Evolutionary conservation across 2,888 invertebrate genomes (phyloP).

Genomic region (Drosophila robusta): DNA sequence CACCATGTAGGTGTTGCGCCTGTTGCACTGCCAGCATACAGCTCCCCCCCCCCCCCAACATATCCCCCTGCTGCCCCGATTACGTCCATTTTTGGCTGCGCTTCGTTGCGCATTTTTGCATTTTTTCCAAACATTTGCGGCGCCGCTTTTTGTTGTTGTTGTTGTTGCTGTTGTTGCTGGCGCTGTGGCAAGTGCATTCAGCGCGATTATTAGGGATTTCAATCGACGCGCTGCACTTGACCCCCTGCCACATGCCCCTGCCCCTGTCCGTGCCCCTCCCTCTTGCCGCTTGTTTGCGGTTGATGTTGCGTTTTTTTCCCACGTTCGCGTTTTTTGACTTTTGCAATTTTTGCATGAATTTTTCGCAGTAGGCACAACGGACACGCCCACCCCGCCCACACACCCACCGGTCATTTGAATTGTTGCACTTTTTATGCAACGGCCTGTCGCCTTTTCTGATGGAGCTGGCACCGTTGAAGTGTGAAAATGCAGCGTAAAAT

Average conservation of each 20-base stretch:
- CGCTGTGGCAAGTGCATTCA: slow-evolving; percentile 67
- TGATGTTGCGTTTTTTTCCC: slow-evolving; percentile 65
- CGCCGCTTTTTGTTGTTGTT: slow-evolving; percentile 16
- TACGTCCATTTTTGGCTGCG: slow-evolving; percentile 53
- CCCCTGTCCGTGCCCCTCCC: not conserved
- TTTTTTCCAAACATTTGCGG: slow-evolving; percentile 60
- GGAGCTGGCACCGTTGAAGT: slow-evolving; percentile 62
- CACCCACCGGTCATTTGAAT: slow-evolving; percentile 68
- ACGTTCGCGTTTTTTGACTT: slow-evolving; percentile 39
- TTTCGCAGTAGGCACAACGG: slow-evolving; percentile 67
- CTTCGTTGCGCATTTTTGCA: slow-evolving; percentile 72
- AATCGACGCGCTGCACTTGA: slow-evolving; percentile 75
- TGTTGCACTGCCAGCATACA: slow-evolving; percentile 24
- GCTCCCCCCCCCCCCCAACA: not conserved
- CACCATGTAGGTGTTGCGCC: not conserved
- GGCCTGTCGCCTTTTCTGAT: slow-evolving; percentile 53
- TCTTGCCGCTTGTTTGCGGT: slow-evolving; percentile 70
- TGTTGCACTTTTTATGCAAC: slow-evolving; percentile 79
- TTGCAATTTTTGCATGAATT: slow-evolving; percentile 75
- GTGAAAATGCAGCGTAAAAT: slow-evolving; percentile 74
- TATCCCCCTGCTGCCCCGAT: not conserved
- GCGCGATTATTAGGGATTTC: slow-evolving; percentile 78
- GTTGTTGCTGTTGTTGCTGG: not conserved
- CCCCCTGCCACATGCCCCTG: slow-evolving; percentile 2
- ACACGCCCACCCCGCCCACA: not conserved